Percentiles rank a stretch among this genome's conserved stretches.
Conservation (phyloP, 2,113 vertebrate species). For the Jaculus jaculus region DNA sequence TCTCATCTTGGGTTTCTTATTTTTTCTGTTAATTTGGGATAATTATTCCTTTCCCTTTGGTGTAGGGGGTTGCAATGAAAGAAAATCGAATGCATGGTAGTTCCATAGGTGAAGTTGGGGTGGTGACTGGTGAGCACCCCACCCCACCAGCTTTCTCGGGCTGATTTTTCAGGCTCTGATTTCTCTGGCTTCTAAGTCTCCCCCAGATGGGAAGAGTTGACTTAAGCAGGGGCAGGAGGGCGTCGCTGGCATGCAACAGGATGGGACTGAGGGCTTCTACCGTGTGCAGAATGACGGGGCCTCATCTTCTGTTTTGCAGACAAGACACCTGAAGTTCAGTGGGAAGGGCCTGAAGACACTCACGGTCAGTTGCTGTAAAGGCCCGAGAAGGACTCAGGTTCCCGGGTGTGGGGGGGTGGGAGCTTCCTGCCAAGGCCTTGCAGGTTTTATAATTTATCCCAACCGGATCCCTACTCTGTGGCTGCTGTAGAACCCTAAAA, state of each 20-base stretch:
- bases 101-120: neutral
- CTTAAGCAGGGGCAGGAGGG: neutral
- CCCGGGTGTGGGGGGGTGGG: neutral
- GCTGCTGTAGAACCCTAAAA: neutral
- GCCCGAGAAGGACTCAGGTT: neutral
- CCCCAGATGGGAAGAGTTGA: no score
- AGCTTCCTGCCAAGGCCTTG: neutral
- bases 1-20: neutral
- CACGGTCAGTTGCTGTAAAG: neutral
- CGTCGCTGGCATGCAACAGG: neutral
- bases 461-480: neutral
- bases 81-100: neutral
- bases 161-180: slow-evolving; percentile 37
- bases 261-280: neutral
- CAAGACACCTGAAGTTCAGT: neutral
- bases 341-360: neutral
- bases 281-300: neutral
- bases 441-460: neutral
- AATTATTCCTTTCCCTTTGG: neutral
- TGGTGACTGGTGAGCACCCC: neutral
- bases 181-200: neutral
- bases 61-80: neutral
- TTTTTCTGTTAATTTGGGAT: neutral
- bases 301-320: neutral
- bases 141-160: neutral